Conservation (phyloP, 2,797 vertebrate genomes). For the Muscicapa comitata region DNA sequence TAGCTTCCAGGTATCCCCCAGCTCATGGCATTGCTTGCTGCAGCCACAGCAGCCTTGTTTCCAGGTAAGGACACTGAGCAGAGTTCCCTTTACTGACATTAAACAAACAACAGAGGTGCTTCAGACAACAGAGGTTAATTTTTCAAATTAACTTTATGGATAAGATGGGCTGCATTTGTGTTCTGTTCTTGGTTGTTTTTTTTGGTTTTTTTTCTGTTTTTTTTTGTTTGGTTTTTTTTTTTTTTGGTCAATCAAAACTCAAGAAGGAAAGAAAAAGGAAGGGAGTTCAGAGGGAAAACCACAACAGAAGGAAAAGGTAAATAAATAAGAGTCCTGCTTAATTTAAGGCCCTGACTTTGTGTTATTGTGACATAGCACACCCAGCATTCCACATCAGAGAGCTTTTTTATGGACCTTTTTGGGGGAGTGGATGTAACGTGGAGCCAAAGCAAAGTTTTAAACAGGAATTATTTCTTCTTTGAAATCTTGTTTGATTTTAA, state of each 20-base stretch:
- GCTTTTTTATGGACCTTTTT: neutral
- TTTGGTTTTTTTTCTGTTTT: no score
- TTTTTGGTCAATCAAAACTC: neutral
- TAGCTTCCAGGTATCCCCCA: neutral
- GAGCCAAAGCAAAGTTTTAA: neutral
- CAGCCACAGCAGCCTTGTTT: neutral
- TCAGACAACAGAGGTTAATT: neutral
- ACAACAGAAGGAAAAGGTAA: neutral
- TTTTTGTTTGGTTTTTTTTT: no score
- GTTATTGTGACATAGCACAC: neutral
- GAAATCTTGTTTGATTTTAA: neutral
- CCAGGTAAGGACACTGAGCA: neutral
- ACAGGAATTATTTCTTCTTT: neutral
- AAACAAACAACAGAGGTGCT: neutral
- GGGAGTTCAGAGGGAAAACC: neutral
- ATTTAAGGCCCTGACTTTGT: neutral
- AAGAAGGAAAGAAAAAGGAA: neutral
- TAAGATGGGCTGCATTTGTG: neutral
- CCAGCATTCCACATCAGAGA: neutral
- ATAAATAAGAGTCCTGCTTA: neutral
- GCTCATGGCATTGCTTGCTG: neutral
- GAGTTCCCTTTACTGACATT: no score
- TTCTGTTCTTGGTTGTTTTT: neutral
- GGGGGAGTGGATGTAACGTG: neutral
- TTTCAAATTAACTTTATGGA: neutral